Conservation (phyloP, 1,140 invertebrate species). For the Bombus ignitus region DNA sequence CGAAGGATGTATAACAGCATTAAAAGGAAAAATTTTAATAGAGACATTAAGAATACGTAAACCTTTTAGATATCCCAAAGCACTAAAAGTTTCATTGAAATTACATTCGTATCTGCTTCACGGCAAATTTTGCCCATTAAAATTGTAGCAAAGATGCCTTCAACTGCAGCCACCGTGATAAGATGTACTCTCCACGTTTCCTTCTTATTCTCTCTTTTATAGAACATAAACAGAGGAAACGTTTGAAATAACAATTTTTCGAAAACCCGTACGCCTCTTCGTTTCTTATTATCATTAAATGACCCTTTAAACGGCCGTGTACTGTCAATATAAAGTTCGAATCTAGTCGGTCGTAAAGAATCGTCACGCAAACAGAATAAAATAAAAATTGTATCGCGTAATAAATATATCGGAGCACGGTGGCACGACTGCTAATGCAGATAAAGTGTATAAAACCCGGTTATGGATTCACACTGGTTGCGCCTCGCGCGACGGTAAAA, state of each 20-base stretch:
- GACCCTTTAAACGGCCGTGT: conserved; percentile 35
- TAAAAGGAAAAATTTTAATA: no score
- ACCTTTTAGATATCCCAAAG: neutral
- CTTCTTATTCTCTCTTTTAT: neutral
- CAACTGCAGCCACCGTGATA: neutral
- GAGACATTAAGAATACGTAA: neutral
- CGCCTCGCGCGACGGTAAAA: conserved; percentile 62
- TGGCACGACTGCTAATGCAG: conserved; percentile 46
- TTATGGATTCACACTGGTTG: conserved; percentile 60
- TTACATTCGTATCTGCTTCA: neutral
- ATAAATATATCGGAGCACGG: conserved; percentile 47
- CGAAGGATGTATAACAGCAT: no score
- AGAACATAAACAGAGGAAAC: conserved; percentile 9
- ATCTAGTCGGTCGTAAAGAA: conserved; percentile 16
- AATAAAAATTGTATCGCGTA: conserved; percentile 43
- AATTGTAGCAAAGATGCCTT: neutral
- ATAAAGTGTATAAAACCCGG: conserved; percentile 60
- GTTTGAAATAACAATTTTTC: conserved; percentile 18
- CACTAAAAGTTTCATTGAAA: neutral
- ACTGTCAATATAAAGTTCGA: neutral
- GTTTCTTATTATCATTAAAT: neutral
- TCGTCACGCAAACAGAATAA: neutral
- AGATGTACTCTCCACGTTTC: neutral
- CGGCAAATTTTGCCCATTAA: neutral
- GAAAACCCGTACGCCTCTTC: neutral